These are phyloP conservation scores for Pyrocephalus nanus DNA, from an alignment of 2,797 vertebrate genomes.

Conservation along the genomic window DNA sequence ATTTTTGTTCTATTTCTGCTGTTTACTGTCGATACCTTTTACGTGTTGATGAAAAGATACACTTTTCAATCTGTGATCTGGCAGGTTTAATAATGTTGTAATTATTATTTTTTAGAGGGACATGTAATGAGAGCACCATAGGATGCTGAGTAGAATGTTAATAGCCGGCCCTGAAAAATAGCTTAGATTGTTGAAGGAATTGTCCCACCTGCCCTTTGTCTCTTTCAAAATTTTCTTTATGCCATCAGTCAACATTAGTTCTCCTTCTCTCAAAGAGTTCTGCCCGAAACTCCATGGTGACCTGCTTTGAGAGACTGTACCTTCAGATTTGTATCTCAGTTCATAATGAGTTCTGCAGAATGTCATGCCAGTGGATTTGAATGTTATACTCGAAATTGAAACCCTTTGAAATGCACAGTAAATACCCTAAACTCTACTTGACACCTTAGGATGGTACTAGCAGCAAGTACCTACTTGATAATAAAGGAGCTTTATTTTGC, in stretches of 20 bases:
- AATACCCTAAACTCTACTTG: not conserved
- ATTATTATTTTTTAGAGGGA: not conserved
- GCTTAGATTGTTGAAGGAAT: not conserved
- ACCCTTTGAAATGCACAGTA: not conserved
- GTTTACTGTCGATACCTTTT: not conserved
- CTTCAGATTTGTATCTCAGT: not conserved
- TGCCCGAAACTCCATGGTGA: not conserved
- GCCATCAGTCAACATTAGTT: not conserved
- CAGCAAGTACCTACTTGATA: not conserved
- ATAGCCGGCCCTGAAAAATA: not conserved
- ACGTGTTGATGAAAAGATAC: not conserved
- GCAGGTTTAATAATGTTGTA: not conserved
- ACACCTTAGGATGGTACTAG: not conserved
- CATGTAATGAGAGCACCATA: not conserved
- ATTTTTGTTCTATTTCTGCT: not conserved
- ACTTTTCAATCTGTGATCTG: not conserved
- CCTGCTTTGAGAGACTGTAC: not conserved
- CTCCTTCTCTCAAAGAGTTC: rapidly evolving
- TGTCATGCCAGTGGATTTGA: not conserved
- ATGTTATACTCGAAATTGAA: not conserved
- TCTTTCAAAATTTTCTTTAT: not conserved
- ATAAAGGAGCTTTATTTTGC: not conserved
- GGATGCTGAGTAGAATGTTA: not conserved
- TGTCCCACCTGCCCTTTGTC: not conserved
- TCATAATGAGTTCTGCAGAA: not conserved